Conservation (phyloP, 2,888 invertebrate species). For the Melikaiella ostensackeni region DNA sequence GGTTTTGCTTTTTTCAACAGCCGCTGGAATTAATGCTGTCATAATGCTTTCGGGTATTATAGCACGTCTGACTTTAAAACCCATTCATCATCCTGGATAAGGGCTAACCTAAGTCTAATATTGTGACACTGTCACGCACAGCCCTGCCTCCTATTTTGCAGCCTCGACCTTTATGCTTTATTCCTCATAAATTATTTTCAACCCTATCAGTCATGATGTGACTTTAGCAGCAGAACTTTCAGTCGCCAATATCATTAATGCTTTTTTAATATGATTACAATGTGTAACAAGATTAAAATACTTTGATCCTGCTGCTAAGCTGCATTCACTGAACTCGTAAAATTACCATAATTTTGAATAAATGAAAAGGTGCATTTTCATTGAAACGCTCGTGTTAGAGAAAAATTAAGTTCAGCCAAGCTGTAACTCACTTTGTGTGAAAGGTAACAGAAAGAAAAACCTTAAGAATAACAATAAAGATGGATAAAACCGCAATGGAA, state of each 20-base stretch:
- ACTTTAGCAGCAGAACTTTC: not conserved
- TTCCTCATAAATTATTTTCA: conserved; percentile 23
- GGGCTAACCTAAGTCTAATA: conserved; percentile 61
- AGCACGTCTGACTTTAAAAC: conserved; percentile 55
- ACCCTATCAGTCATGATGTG: conserved; percentile 8
- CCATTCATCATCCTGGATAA: conserved; percentile 63
- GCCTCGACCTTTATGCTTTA: conserved; percentile 19
- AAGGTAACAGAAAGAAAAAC: not conserved
- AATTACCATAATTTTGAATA: no score
- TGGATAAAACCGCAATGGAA: conserved; percentile 24
- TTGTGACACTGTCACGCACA: conserved; percentile 65
- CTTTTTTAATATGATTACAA: not conserved
- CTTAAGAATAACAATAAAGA: conserved; percentile 18
- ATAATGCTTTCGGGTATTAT: conserved; percentile 63
- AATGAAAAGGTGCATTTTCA: not conserved
- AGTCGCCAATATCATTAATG: not conserved
- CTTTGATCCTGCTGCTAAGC: not conserved
- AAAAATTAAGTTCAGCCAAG: not conserved
- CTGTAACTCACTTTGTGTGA: not conserved
- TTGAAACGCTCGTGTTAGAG: not conserved
- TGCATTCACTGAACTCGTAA: no score
- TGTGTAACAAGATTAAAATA: not conserved
- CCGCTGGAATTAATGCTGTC: conserved; percentile 58
- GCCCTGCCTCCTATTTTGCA: conserved; percentile 35
- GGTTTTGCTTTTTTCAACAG: not conserved